Conservation (phyloP, 1,140 invertebrate species). For the Bombus terrestris region DNA sequence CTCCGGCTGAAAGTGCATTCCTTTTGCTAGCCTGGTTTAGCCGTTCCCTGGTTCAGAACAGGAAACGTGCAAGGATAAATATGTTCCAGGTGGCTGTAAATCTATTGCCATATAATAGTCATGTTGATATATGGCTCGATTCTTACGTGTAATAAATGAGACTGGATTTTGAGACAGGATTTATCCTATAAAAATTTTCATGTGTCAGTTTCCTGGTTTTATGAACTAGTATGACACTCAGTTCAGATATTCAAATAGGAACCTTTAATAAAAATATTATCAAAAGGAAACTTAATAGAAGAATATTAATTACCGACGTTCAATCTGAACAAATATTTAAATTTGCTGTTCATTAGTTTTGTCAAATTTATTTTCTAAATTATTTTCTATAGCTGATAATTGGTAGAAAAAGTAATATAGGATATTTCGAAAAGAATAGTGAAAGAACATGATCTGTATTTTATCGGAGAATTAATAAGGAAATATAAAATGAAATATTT, state of each 20-base stretch:
- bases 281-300: not conserved
- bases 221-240: not conserved
- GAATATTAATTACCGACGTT: not conserved
- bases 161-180: not conserved
- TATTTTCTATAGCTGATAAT: not conserved
- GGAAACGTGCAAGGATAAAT: conserved; percentile 10
- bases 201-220: not conserved
- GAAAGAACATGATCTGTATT: not conserved
- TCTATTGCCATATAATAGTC: not conserved
- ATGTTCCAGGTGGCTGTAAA: not conserved
- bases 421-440: not conserved
- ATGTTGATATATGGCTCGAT: not conserved
- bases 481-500: not conserved
- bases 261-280: not conserved
- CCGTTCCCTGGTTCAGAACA: not conserved
- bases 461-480: no score
- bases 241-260: not conserved
- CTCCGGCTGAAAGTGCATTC: no score
- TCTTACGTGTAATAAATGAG: not conserved
- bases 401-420: not conserved
- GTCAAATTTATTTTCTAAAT: not conserved
- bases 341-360: not conserved
- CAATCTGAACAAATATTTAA: not conserved
- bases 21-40: not conserved
- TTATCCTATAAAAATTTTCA: not conserved